Evolutionary conservation across 2,888 invertebrate species (phyloP), one percentile per base, ranked within the genome.

Genomic region (Calameuta idolon): DNA sequence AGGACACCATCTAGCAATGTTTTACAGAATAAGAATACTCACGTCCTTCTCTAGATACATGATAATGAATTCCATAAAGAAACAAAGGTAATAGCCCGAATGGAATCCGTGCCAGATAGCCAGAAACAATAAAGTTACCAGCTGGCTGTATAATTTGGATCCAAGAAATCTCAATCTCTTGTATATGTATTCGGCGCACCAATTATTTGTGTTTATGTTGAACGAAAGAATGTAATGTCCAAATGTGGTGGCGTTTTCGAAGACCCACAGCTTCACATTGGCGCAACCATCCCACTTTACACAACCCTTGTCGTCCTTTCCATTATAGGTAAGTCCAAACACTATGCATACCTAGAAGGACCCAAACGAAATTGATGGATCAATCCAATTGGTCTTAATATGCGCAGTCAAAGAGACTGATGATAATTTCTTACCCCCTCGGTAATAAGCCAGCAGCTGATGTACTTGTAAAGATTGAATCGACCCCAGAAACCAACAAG

Each of bases 91-190:
- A 89, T 99, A 99, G 1, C 99, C 99, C 12, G 96, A 95, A 89
- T 98, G 96, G 76, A 97, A 95, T 15, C 99, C 99, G 92, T 99
- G 99, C 99, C 99, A 99, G 0, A 98, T 88, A 0, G 99, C 98
- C 69, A 99, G 94, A 92, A 98, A 99, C 0, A 95, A 78, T 69
- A 99, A 92, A 0, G 98, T 97, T 0, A 94, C 93, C 0, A 94
- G 92, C 91, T 99, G 99, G 82, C 98, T 98, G 3, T 95, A 92
- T 69, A 93, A 80, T 75, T 88, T 90, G 9, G 83, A 94, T 74
- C 97, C 97, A 75, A 99, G 93, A 91, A 98, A 99, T 89, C 96
- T 97, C 71, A 99, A 93, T 4, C 99, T 94, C 90, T 99, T 99
- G 93, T 98, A 99, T 34, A 99, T 93, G 90, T 99, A 98, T 92